These are phyloP conservation scores for Saxidomus purpurata DNA, from an alignment of 1,140 invertebrate species.

Conservation along the genomic window DNA sequence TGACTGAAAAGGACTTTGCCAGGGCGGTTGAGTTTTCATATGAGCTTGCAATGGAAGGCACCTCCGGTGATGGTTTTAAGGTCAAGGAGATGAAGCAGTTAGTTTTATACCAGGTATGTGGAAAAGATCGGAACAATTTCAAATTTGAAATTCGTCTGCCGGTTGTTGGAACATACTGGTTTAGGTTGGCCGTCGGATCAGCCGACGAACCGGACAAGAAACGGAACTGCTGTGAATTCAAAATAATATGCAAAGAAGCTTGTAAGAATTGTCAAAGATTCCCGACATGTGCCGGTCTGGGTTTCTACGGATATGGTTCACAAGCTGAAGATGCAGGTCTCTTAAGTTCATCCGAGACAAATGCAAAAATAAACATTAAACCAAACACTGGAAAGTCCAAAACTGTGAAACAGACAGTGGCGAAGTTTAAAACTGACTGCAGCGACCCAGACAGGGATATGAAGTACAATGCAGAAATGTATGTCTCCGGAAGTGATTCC, in stretches of 20 bases:
- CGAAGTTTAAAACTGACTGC: not conserved
- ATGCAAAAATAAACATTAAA: not conserved
- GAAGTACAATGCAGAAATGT: not conserved
- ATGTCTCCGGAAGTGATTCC: not conserved
- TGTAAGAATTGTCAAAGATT: not conserved
- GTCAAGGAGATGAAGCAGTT: conserved; percentile 20
- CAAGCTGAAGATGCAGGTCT: conserved; percentile 12
- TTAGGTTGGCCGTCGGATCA: not conserved
- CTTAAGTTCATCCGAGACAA: not conserved
- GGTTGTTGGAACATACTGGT: conserved; percentile 19
- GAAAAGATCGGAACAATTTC: not conserved
- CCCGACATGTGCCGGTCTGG: not conserved
- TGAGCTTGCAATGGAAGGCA: conserved; percentile 18
- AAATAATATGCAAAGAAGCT: conserved; percentile 8
- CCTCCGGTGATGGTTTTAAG: not conserved
- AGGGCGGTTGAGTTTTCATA: not conserved
- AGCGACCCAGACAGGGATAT: not conserved
- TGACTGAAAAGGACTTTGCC: not conserved
- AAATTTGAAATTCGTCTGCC: conserved; percentile 44
- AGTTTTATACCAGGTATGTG: not conserved
- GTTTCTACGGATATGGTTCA: not conserved
- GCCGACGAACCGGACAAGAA: not conserved
- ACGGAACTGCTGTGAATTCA: conserved; percentile 13
- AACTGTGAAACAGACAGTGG: conserved; percentile 18
- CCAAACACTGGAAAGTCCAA: not conserved